Evolutionary conservation across 2,888 invertebrate genomes (phyloP), one percentile per base, ranked within the genome.

Genomic region (Lepidocyrtinus sp.): DNA sequence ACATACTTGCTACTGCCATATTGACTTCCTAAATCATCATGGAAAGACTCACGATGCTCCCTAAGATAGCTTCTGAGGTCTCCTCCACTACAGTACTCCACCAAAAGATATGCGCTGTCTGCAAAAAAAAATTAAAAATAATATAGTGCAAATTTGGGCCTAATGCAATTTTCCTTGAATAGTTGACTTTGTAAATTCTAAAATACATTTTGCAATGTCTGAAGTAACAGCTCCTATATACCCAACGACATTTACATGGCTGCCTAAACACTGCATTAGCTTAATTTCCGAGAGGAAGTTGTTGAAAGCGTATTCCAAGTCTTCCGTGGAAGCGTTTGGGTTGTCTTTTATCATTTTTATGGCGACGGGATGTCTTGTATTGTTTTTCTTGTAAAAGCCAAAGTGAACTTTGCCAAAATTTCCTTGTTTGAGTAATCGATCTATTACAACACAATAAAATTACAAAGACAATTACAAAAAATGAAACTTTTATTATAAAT

Each of bases 191-290:
- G 36, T 36, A 36, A 36, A 36, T 36, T 7, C 36, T 36, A 5
- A 45, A 24, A 24, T 73, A 79, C 79, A 79, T 55, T 26, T 25
- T 61, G 22, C 15, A 21, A 79, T 12, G 22, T 74, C 63, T 0
- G 68, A 73, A 12, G 79, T 79, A 0, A 74, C 68, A n/a, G 73
- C 69, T 12, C 79, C 79, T 22, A 79, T 27, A 25, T 73, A 79
- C 0, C 22, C 19, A 1, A 79, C 68, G 9, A 79, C 64, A 24
- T 79, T 68, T 15, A 3, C 7, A 55, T 79, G 79, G 45, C 17
- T 26, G 17, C 69, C 73, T 1, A 79, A 12, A 17, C 25, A 1
- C 26, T 73, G 72, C 69, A 73, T 69, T 22, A 69, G 15, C 73
- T 79, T 73, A 17, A 79, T 79, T 59, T 79, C 79, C n/a, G 22